These are phyloP conservation scores for Acinonyx jubatus DNA, from an alignment of 2,113 vertebrate species.

Conservation along the genomic window DNA sequence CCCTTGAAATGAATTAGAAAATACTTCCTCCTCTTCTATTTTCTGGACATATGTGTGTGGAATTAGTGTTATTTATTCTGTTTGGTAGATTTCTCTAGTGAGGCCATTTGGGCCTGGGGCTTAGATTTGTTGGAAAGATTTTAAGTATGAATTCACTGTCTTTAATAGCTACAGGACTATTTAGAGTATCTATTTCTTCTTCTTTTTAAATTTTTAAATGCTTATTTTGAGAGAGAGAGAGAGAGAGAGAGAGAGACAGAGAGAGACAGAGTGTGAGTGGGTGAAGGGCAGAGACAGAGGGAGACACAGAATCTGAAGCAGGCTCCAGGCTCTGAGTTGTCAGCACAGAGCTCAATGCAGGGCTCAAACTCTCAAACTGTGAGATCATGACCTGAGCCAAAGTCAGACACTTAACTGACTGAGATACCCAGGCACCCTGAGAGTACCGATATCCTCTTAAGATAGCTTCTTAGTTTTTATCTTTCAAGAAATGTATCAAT, in stretches of 20 bases:
- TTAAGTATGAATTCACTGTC: neutral
- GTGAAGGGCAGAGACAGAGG: too few species aligned
- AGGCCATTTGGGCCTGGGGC: neutral
- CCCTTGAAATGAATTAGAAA: neutral
- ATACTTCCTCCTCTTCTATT: neutral
- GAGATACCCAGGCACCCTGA: too few species aligned
- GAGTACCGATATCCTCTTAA: neutral
- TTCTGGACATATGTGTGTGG: neutral
- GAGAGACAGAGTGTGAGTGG: too few species aligned
- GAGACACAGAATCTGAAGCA: too few species aligned
- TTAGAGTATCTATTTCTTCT: neutral
- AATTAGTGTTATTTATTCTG: neutral
- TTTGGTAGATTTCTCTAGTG: neutral
- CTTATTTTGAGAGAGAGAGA: too few species aligned
- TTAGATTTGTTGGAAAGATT: neutral
- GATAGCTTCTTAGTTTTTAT: neutral
- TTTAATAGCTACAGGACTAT: neutral
- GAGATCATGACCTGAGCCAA: too few species aligned
- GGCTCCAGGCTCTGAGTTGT: too few species aligned
- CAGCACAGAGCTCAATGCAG: too few species aligned
- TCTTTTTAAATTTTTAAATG: too few species aligned
- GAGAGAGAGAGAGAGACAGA: too few species aligned
- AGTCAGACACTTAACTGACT: too few species aligned
- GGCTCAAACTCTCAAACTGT: too few species aligned
- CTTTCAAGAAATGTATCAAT: neutral